These are phyloP conservation scores for Ctenopoma kingsleyae DNA, from an alignment of 2,797 vertebrate species.

Conservation along the genomic window DNA sequence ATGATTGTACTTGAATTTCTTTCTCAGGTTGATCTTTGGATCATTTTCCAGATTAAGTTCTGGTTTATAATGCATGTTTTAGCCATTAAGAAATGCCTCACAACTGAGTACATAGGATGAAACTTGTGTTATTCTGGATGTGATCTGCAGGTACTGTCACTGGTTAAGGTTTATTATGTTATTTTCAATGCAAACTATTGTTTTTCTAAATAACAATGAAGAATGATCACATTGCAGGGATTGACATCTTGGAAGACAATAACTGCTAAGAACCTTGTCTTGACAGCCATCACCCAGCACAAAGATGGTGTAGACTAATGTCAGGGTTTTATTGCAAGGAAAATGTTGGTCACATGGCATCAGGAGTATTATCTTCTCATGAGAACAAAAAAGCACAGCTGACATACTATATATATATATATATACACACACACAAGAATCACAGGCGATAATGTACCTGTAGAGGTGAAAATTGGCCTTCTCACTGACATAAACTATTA, in stretches of 20 bases:
- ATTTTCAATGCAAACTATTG: background rate
- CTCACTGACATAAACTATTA: background rate
- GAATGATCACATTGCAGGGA: constrained; percentile 3
- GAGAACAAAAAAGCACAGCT: constrained; percentile 10
- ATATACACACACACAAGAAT: background rate
- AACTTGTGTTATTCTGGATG: background rate
- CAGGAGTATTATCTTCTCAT: constrained; percentile 32
- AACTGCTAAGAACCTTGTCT: constrained; percentile 21
- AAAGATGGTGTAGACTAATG: constrained; percentile 51
- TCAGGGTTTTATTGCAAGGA: constrained; percentile 35
- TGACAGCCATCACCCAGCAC: constrained; percentile 19
- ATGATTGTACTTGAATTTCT: constrained; percentile 17
- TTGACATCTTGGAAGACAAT: constrained; percentile 11
- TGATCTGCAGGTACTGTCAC: no score
- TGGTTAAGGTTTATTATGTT: background rate
- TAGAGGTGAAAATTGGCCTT: background rate
- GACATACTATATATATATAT: background rate
- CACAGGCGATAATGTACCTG: background rate
- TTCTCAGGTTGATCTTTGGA: constrained; percentile 20
- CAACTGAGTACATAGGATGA: background rate
- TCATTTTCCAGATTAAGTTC: constrained; percentile 3
- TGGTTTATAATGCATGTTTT: background rate
- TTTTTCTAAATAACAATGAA: constrained; percentile 6
- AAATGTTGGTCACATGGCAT: constrained; percentile 41
- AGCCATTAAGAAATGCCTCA: no score